phyloP scores from a whole-genome alignment of 2,888 invertebrate species.

The Ichneumoninae sp. region DNA sequence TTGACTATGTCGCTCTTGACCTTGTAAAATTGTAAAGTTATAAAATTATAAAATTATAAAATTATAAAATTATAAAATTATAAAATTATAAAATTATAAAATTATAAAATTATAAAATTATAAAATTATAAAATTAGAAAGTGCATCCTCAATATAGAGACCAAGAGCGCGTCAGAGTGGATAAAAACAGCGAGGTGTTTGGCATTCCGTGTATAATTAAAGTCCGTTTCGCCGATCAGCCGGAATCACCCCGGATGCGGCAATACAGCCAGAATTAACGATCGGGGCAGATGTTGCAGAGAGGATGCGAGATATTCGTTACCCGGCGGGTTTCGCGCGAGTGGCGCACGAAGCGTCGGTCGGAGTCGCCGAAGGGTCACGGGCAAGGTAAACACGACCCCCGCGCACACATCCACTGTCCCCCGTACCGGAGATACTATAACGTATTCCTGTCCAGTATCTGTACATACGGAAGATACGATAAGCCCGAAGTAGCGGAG shows the following conservation, averaged over 20 bases:
- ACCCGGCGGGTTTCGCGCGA: not conserved
- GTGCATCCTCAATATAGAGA: not conserved
- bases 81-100: too few species aligned
- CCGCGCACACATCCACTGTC: not conserved
- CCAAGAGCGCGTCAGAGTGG: not conserved
- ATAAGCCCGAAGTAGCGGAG: conserved; percentile 25
- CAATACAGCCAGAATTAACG: not conserved
- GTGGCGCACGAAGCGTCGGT: not conserved
- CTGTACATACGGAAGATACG: conserved; percentile 31
- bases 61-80: too few species aligned
- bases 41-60: too few species aligned
- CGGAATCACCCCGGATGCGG: not conserved
- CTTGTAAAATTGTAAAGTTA: too few species aligned
- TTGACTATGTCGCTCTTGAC: too few species aligned
- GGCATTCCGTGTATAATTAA: not conserved
- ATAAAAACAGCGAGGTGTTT: not conserved
- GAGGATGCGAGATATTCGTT: conserved; percentile 1
- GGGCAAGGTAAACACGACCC: not conserved
- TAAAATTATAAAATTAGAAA: too few species aligned
- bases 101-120: too few species aligned
- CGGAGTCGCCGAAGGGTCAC: not conserved
- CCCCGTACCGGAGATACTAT: conserved; percentile 8
- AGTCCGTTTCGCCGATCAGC: not conserved
- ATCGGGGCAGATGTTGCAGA: not conserved
- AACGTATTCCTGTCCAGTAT: conserved; percentile 20